Percentiles rank a stretch among this genome's conserved stretches.
phyloP scores from a whole-genome alignment of 2,113 vertebrate genomes.

The Martes martes region DNA sequence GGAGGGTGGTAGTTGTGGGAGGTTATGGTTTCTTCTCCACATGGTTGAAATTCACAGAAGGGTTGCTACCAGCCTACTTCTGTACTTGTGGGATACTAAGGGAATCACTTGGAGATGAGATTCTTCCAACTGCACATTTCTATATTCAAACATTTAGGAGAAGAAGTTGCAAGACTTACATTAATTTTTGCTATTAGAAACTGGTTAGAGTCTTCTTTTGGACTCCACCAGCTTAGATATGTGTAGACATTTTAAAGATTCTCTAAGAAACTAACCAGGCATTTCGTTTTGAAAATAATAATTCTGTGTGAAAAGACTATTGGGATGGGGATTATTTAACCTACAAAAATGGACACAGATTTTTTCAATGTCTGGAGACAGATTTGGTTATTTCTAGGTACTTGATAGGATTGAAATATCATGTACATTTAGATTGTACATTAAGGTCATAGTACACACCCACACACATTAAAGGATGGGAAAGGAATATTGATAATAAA shows the following conservation, averaged over 20 bases:
- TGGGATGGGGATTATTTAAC: not conserved
- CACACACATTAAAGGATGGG: not conserved
- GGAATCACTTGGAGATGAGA: not conserved
- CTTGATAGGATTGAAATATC: not conserved
- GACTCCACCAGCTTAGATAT: not conserved
- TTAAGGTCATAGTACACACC: not conserved
- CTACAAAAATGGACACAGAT: not conserved
- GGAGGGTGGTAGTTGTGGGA: not conserved
- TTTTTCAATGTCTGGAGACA: not conserved
- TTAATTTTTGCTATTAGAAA: not conserved
- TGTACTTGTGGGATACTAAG: not conserved
- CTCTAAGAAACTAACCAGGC: not conserved
- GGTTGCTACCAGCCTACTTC: not conserved
- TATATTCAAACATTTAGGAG: not conserved
- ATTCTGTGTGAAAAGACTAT: not conserved
- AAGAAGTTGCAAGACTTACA: not conserved
- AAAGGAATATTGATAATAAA: not conserved
- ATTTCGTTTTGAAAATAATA: constrained; percentile 11
- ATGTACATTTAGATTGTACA: not conserved
- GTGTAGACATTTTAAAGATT: not conserved
- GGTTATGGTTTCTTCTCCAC: not conserved
- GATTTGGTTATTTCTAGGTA: constrained; percentile 21
- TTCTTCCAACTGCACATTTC: not conserved
- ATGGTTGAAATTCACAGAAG: not conserved
- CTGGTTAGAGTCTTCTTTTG: not conserved